Percentiles rank a stretch among this genome's conserved stretches.
Evolutionary conservation across 2,888 invertebrate species (phyloP).

Genomic region (Heteromurus nitidus): DNA sequence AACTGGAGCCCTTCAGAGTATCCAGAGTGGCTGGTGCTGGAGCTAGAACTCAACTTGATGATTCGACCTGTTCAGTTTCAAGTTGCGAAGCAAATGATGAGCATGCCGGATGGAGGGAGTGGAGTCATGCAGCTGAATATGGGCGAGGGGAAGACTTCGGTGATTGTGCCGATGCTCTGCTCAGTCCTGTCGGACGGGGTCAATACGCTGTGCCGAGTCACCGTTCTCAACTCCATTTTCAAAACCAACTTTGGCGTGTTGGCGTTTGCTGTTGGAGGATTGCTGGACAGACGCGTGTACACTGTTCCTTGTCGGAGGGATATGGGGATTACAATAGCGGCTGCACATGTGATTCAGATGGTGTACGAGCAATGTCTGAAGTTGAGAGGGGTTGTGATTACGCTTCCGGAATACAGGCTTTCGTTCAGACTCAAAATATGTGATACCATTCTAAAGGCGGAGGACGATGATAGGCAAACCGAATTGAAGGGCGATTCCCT

Average conservation of each 20-base stretch:
- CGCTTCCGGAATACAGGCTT: conserved; percentile 62
- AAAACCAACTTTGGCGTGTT: conserved; percentile 54
- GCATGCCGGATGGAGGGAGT: conserved; percentile 32
- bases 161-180: conserved; percentile 68
- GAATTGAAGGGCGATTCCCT: not conserved
- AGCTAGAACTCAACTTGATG: conserved; percentile 65
- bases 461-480: not conserved
- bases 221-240: conserved; percentile 67
- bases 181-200: conserved; percentile 41
- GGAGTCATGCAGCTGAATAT: conserved; percentile 68
- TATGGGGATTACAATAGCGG: conserved; percentile 4
- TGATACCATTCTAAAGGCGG: conserved; percentile 13
- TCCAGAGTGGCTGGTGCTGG: conserved; percentile 66
- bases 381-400: conserved; percentile 57
- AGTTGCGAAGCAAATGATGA: conserved; percentile 57
- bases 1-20: conserved; percentile 51
- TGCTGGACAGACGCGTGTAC: conserved; percentile 57
- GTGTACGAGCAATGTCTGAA: conserved; percentile 57
- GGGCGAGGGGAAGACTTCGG: conserved; percentile 71
- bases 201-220: conserved; percentile 62
- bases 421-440: conserved; percentile 50
- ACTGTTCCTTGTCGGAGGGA: conserved; percentile 65
- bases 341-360: conserved; percentile 8
- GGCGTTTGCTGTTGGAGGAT: conserved; percentile 58
- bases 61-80: conserved; percentile 64